Conservation (phyloP, 64 coral and sea anemone species). For the Montipora foliosa region DNA sequence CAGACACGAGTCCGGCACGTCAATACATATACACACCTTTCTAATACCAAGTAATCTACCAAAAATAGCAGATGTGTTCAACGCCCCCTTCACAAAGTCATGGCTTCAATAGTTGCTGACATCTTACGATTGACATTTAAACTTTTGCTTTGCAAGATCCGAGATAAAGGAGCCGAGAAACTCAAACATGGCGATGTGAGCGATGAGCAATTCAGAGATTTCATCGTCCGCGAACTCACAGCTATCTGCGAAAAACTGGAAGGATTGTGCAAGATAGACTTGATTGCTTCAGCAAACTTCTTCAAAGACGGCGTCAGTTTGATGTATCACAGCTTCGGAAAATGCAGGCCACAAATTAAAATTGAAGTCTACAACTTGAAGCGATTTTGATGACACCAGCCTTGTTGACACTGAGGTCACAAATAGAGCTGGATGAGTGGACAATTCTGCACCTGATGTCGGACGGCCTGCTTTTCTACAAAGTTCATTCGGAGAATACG, state of each 20-base stretch:
- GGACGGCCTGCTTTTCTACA: conserved; percentile 34
- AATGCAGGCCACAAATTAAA: neutral
- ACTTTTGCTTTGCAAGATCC: conserved; percentile 72
- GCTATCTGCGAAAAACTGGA: conserved; percentile 79
- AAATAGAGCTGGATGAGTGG: conserved; percentile 55
- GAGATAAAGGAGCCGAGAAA: conserved; percentile 59
- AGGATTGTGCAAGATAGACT: conserved; percentile 66
- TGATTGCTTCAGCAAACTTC: conserved; percentile 60
- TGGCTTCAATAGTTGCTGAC: conserved; percentile 64
- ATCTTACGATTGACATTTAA: conserved; percentile 65
- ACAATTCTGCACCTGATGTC: conserved; percentile 61
- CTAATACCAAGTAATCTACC: too few species aligned
- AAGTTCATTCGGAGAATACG: conserved; percentile 50
- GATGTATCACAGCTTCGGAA: conserved; percentile 59
- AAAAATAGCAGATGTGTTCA: too few species aligned
- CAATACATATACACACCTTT: too few species aligned
- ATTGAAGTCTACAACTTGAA: neutral
- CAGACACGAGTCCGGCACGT: too few species aligned
- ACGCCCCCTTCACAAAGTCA: neutral
- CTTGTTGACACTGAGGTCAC: conserved; percentile 22
- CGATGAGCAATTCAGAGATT: conserved; percentile 72
- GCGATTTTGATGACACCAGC: conserved; percentile 24
- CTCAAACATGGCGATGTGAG: conserved; percentile 76
- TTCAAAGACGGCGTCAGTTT: conserved; percentile 79
- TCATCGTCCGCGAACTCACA: conserved; percentile 77